A percentile compares a stretch with the other conserved stretches of the same genome.
phyloP scores from a whole-genome alignment of 1,140 invertebrate species.

The Temnothorax curvispinosus region DNA sequence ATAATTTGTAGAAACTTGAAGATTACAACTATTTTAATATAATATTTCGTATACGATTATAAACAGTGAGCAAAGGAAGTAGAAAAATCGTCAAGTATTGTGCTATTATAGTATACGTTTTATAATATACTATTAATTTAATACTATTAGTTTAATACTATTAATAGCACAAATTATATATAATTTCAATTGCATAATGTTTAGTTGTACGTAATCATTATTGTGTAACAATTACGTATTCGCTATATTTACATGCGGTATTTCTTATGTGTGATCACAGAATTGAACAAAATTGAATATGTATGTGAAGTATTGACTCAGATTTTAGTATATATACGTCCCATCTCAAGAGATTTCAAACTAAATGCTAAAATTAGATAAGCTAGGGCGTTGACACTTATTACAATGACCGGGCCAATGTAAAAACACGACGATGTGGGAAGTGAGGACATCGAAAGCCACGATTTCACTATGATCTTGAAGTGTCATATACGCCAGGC shows the following conservation, averaged over 20 bases:
- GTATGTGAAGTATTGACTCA: neutral
- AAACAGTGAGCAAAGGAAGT: neutral
- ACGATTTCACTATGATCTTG: slow-evolving; percentile 40
- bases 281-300: neutral
- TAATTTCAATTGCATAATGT: slow-evolving; percentile 36
- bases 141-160: too few relatives aligned
- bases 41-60: neutral
- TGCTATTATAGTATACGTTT: neutral
- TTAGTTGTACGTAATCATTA: neutral
- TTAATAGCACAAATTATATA: neutral
- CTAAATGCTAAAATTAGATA: neutral
- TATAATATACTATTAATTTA: too few relatives aligned
- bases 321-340: neutral
- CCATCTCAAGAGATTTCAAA: neutral
- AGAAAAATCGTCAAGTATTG: slow-evolving; percentile 31
- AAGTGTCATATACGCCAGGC: neutral
- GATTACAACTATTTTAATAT: neutral
- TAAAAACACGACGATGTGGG: neutral
- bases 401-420: neutral
- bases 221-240: slow-evolving; percentile 27
- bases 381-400: neutral
- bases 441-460: slow-evolving; percentile 10
- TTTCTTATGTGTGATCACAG: neutral
- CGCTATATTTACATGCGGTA: slow-evolving; percentile 1
- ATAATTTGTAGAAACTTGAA: neutral